phyloP scores from a whole-genome alignment of 2,113 vertebrate species.

The Neolamprologus cancellatus region DNA sequence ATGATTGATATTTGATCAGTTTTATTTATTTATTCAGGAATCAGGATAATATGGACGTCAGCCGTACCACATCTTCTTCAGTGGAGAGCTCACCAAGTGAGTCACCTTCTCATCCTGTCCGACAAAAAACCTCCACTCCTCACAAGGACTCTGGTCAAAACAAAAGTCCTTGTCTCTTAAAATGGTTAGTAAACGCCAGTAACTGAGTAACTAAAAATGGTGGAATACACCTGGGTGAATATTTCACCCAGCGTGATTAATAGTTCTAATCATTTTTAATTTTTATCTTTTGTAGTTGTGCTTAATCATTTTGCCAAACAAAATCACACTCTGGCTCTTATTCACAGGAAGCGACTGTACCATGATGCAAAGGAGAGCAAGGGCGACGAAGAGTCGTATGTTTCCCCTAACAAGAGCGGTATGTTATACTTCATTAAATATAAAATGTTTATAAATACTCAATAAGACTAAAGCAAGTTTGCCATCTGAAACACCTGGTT shows the following conservation, averaged over 20 bases:
- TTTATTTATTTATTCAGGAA: neutral
- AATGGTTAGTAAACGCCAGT: slow-evolving; percentile 21
- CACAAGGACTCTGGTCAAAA: neutral
- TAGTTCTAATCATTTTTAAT: neutral
- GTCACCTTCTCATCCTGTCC: neutral
- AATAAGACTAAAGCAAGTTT: neutral
- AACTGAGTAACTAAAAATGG: neutral
- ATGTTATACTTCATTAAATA: neutral
- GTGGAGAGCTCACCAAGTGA: neutral
- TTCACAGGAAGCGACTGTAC: neutral
- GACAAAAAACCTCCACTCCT: slow-evolving; percentile 39
- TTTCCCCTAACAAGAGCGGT: neutral
- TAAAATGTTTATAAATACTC: neutral
- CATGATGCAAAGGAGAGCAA: neutral
- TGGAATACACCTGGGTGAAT: neutral
- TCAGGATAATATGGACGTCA: neutral
- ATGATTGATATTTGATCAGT: neutral
- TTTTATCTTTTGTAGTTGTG: neutral
- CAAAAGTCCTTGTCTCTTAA: neutral
- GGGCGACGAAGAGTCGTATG: neutral
- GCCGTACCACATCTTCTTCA: neutral
- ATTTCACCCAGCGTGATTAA: neutral
- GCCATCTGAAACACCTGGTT: neutral
- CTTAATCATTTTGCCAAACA: neutral
- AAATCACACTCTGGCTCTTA: neutral